phyloP scores from a whole-genome alignment of 2,113 vertebrate genomes.

The Orcinus orca region DNA sequence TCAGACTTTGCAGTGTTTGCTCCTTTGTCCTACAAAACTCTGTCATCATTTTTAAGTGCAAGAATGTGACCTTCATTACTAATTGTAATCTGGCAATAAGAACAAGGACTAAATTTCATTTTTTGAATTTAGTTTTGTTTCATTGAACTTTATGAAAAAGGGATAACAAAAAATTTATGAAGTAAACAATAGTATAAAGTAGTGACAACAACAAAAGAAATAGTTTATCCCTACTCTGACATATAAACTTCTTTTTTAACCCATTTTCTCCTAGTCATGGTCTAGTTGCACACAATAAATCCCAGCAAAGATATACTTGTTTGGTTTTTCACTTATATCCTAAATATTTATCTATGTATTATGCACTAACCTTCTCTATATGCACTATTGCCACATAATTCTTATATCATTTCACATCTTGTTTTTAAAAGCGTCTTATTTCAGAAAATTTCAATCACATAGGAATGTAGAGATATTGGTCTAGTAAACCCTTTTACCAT shows the following conservation, averaged over 20 bases:
- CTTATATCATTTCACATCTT: background rate
- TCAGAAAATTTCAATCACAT: background rate
- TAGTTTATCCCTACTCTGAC: background rate
- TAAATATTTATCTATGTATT: background rate
- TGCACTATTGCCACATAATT: background rate
- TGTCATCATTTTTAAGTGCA: background rate
- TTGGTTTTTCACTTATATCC: background rate
- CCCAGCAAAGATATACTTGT: background rate
- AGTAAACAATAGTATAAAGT: background rate
- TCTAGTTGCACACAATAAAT: background rate
- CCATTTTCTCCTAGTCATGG: background rate
- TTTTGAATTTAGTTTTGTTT: slow-evolving; percentile 28
- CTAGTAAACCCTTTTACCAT: background rate
- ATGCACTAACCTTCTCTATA: background rate
- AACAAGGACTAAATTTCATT: background rate
- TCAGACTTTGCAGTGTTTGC: background rate
- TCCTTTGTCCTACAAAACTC: background rate
- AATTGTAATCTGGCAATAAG: background rate
- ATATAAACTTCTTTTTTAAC: background rate
- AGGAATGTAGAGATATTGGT: background rate
- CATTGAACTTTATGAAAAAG: background rate
- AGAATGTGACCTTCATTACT: background rate
- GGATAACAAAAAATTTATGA: background rate
- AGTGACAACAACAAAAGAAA: background rate
- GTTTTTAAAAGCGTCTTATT: background rate